These are phyloP conservation scores for Mactromeris polynyma DNA, from an alignment of 2,888 invertebrate genomes.

Conservation along the genomic window DNA sequence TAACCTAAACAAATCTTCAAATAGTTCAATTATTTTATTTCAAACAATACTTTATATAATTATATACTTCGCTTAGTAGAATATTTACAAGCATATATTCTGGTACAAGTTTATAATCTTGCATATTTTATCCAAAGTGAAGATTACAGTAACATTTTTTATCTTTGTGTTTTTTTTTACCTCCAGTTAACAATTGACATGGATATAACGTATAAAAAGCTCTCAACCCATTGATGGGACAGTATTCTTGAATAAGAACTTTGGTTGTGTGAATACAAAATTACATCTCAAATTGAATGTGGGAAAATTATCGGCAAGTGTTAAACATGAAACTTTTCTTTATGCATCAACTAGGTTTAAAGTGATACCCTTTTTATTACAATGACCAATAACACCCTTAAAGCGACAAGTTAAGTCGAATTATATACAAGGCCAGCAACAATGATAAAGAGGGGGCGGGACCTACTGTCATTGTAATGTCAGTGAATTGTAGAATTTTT, in stretches of 20 bases:
- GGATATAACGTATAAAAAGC: background rate
- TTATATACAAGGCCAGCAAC: background rate
- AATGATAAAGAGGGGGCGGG: background rate
- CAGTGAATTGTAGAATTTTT: background rate
- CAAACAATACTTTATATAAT: too few species aligned
- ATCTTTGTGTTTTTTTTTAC: background rate
- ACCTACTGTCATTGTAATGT: background rate
- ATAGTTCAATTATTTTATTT: too few species aligned
- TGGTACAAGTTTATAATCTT: too few species aligned
- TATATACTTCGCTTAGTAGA: too few species aligned
- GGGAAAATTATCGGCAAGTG: conserved; percentile 11
- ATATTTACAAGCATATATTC: too few species aligned
- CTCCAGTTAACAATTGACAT: background rate
- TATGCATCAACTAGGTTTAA: conserved; percentile 9
- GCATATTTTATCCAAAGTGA: too few species aligned
- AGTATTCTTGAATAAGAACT: conserved; percentile 3
- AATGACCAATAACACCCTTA: background rate
- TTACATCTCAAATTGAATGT: background rate
- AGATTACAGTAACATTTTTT: too few species aligned
- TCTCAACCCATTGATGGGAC: background rate
- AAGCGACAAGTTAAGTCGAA: conserved; percentile 5
- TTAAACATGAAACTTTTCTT: conserved; percentile 1
- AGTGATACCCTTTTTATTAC: conserved; percentile 16
- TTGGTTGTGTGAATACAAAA: background rate
- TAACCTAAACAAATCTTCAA: too few species aligned